Evolutionary conservation across 2,888 invertebrate genomes (phyloP).

Genomic region (Dicyrtoma fusca): DNA sequence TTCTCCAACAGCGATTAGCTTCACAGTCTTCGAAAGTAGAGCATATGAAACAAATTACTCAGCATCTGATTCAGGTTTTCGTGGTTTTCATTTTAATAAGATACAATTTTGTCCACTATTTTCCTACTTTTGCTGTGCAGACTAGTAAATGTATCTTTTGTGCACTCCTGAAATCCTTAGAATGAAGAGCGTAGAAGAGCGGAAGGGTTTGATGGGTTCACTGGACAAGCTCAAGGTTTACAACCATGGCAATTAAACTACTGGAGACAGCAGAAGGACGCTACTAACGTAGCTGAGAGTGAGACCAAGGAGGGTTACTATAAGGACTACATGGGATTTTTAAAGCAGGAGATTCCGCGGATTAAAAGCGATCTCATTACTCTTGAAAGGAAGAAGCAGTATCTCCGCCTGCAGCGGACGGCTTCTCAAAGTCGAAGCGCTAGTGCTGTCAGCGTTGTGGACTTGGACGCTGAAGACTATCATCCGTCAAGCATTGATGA

Average conservation of each 20-base stretch:
- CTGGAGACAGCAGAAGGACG: constrained; percentile 20
- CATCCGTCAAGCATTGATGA: constrained; percentile 19
- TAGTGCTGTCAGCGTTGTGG: constrained; percentile 24
- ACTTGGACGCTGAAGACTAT: constrained; percentile 32
- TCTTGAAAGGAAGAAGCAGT: constrained; percentile 45
- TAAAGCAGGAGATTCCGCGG: constrained; percentile 48
- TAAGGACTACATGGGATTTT: constrained; percentile 47
- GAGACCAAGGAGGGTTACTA: constrained; percentile 42
- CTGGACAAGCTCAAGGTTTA: not conserved
- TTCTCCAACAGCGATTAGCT: constrained; percentile 48
- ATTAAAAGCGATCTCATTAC: constrained; percentile 42
- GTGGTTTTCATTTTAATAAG: not conserved
- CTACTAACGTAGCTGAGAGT: not conserved
- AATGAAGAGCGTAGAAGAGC: constrained; percentile 34
- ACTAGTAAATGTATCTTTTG: too few species aligned
- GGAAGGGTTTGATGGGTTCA: constrained; percentile 5
- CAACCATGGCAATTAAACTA: constrained; percentile 43
- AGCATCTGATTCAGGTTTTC: constrained; percentile 43
- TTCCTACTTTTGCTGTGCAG: too few species aligned
- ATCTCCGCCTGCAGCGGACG: constrained; percentile 32
- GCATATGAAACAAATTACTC: constrained; percentile 45
- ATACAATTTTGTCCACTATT: too few species aligned
- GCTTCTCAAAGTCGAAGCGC: constrained; percentile 30
- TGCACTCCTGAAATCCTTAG: constrained; percentile 3
- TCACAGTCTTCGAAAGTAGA: constrained; percentile 48